phyloP scores from a whole-genome alignment of 2,888 invertebrate genomes.

The Euplexia lucipara region DNA sequence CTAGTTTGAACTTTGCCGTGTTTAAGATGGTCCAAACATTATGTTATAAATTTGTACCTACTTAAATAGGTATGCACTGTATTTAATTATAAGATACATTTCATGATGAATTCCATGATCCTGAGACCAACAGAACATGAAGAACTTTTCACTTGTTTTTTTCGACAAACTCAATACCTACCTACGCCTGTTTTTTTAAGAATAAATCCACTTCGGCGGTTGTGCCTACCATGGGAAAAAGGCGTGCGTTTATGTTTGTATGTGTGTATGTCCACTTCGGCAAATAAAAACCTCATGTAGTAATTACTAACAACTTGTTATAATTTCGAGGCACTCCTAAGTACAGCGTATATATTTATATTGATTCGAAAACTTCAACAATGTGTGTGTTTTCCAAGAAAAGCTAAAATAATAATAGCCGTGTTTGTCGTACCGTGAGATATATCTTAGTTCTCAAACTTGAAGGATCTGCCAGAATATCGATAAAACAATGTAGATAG shows the following conservation, averaged over 20 bases:
- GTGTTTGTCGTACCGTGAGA: constrained; percentile 77
- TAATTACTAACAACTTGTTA: constrained; percentile 31
- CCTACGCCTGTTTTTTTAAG: too few species aligned
- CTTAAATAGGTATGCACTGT: too few species aligned
- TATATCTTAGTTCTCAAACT: constrained; percentile 74
- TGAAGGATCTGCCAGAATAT: constrained; percentile 62
- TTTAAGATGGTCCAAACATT: constrained; percentile 13
- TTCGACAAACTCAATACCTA: too few species aligned
- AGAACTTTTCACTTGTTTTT: too few species aligned
- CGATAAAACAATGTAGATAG: constrained; percentile 68
- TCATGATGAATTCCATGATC: too few species aligned
- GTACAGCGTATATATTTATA: constrained; percentile 21
- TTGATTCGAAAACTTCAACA: constrained; percentile 65
- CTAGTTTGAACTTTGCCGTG: constrained; percentile 14
- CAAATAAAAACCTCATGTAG: constrained; percentile 8
- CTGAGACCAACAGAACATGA: too few species aligned
- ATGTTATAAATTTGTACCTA: not conserved
- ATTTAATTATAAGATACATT: too few species aligned
- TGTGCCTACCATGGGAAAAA: too few species aligned
- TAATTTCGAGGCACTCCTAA: constrained; percentile 32
- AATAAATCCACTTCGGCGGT: too few species aligned
- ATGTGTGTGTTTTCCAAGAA: constrained; percentile 75
- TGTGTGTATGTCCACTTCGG: not conserved
- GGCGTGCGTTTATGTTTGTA: not conserved
- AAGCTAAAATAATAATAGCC: constrained; percentile 72